Conservation (phyloP, 35 echinoderm and acorn worm genomes). For the Lytechinus variegatus region DNA sequence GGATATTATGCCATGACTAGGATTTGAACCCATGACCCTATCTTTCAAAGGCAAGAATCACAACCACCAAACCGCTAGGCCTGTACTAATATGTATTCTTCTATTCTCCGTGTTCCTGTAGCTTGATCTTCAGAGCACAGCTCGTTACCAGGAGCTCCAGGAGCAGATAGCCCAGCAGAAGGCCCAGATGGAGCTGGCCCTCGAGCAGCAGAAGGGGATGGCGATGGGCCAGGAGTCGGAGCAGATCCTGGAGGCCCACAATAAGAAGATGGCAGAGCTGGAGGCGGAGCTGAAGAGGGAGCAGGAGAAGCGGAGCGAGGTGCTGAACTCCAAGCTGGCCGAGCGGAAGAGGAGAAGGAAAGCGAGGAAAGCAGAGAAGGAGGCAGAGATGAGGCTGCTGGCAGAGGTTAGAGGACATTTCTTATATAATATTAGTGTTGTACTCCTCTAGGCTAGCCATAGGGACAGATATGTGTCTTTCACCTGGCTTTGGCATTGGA, state of each 20-base stretch:
- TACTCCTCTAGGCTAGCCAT: too few relatives aligned
- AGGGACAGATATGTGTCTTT: too few relatives aligned
- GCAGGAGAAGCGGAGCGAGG: conserved; percentile 4
- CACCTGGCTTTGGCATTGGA: too few relatives aligned
- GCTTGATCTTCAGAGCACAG: conserved; percentile 20
- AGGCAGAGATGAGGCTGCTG: not conserved
- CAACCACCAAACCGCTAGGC: too few relatives aligned
- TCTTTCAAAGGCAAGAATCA: too few relatives aligned
- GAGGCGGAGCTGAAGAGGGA: conserved; percentile 54
- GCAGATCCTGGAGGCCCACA: conserved; percentile 54
- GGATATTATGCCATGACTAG: too few relatives aligned
- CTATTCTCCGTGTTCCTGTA: not conserved
- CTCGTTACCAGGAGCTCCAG: conserved; percentile 30
- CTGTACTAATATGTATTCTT: too few relatives aligned
- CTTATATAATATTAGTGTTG: too few relatives aligned
- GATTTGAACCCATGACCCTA: too few relatives aligned
- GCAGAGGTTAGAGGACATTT: conserved; percentile 2
- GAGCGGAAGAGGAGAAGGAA: not conserved
- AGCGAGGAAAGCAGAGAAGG: conserved; percentile 26
- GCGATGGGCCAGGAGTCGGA: conserved; percentile 1
- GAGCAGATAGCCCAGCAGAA: conserved; percentile 45
- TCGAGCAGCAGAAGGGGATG: not conserved
- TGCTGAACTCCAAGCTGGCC: not conserved
- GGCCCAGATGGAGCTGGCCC: conserved; percentile 15
- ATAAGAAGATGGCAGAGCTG: conserved; percentile 55